Conservation (phyloP, 2,113 vertebrate genomes). For the Spea bombifrons region DNA sequence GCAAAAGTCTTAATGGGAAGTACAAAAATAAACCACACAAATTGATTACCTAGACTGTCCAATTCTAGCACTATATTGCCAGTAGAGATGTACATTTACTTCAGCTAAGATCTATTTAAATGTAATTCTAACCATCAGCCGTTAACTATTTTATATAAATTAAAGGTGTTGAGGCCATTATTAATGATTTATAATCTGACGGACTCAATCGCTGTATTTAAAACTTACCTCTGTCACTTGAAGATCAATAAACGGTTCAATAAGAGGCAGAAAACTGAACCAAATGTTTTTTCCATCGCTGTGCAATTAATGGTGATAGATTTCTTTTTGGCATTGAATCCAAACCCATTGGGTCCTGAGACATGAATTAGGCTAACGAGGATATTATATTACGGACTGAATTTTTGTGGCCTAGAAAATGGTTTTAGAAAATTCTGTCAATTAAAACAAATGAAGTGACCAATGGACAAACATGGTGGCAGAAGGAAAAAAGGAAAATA, state of each 20-base stretch:
- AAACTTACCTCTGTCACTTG: constrained; percentile 12
- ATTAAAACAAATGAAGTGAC: too few species aligned
- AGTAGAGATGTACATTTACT: neutral
- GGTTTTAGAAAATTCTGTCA: too few species aligned
- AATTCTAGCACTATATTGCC: neutral
- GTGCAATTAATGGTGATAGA: too few species aligned
- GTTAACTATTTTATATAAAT: constrained; percentile 23
- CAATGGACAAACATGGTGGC: too few species aligned
- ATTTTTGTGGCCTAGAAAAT: too few species aligned
- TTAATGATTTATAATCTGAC: neutral
- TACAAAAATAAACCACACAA: neutral
- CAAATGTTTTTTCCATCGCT: neutral
- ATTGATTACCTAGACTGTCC: neutral
- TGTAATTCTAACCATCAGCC: constrained; percentile 26
- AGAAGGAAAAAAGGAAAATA: too few species aligned
- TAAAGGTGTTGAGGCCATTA: constrained; percentile 4
- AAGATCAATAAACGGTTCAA: constrained; percentile 25
- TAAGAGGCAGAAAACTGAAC: neutral
- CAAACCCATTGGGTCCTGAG: too few species aligned
- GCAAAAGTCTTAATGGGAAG: too few species aligned
- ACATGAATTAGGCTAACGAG: too few species aligned
- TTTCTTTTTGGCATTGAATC: too few species aligned
- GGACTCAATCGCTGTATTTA: constrained; percentile 28
- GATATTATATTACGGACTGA: too few species aligned
- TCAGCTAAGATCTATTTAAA: neutral